phyloP scores from a whole-genome alignment of 2,888 invertebrate species.

The Tachina lurida region DNA sequence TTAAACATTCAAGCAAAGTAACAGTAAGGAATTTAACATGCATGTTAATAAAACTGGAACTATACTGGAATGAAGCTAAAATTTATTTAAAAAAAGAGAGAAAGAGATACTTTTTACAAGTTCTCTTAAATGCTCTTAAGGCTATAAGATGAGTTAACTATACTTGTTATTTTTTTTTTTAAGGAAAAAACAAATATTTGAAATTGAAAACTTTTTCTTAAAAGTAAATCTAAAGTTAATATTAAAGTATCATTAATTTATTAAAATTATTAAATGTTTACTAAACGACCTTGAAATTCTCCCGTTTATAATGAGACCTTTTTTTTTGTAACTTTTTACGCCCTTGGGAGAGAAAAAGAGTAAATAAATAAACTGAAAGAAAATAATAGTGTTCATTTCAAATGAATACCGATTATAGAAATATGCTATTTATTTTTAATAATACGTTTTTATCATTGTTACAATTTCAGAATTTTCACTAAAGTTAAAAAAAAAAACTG shows the following conservation, averaged over 20 bases:
- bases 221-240: too few species aligned
- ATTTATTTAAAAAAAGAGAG: neutral
- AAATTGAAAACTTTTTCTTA: too few species aligned
- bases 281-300: conserved; percentile 55
- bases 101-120: neutral
- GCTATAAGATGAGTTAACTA: neutral
- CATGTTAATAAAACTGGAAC: conserved; percentile 15
- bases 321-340: conserved; percentile 47
- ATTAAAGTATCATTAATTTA: too few species aligned
- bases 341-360: conserved; percentile 55
- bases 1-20: neutral
- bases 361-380: neutral
- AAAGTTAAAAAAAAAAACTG: too few species aligned
- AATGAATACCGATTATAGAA: too few species aligned
- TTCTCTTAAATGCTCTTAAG: neutral
- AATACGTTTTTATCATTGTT: neutral
- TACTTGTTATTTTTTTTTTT: too few species aligned
- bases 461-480: neutral
- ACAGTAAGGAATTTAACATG: neutral
- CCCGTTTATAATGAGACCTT: neutral
- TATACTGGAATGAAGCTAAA: conserved; percentile 33
- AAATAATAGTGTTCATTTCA: neutral
- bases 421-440: neutral
- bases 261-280: neutral
- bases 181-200: too few species aligned